These are phyloP conservation scores for Drosophila arawakana DNA, from an alignment of 1,140 invertebrate genomes.

Conservation along the genomic window DNA sequence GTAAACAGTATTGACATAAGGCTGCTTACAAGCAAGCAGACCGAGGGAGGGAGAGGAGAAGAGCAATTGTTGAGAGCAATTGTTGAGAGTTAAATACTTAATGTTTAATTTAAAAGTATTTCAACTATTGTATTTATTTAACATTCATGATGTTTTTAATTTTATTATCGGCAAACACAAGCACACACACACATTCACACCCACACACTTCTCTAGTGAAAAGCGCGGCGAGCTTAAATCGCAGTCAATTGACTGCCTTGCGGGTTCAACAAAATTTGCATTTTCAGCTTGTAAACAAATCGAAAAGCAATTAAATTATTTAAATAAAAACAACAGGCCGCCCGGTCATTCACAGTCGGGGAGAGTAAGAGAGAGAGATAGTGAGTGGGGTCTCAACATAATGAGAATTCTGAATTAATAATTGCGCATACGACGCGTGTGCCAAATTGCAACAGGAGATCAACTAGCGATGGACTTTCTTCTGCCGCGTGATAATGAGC, in stretches of 20 bases:
- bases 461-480: constrained; percentile 33
- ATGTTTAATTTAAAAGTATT: constrained; percentile 20
- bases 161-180: constrained; percentile 57
- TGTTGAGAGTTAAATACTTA: constrained; percentile 6
- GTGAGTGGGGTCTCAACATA: constrained; percentile 49
- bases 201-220: background rate
- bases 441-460: background rate
- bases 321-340: constrained; percentile 76
- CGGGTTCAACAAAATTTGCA: constrained; percentile 74
- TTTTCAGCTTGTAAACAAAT: constrained; percentile 81
- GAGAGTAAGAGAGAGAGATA: no score
- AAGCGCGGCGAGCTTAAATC: constrained; percentile 55
- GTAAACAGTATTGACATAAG: constrained; percentile 64
- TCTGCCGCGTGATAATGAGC: background rate
- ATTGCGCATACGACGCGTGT: constrained; percentile 52
- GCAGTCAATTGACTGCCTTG: constrained; percentile 77
- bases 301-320: constrained; percentile 83
- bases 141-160: constrained; percentile 63
- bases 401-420: constrained; percentile 78
- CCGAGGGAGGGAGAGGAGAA: no score
- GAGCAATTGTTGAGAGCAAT: background rate
- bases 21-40: background rate
- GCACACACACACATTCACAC: constrained; percentile 12
- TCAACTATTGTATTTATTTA: constrained; percentile 54
- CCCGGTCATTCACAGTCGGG: constrained; percentile 13